Conservation (phyloP, 2,888 invertebrate genomes). For the Zaprionus lineosus region DNA sequence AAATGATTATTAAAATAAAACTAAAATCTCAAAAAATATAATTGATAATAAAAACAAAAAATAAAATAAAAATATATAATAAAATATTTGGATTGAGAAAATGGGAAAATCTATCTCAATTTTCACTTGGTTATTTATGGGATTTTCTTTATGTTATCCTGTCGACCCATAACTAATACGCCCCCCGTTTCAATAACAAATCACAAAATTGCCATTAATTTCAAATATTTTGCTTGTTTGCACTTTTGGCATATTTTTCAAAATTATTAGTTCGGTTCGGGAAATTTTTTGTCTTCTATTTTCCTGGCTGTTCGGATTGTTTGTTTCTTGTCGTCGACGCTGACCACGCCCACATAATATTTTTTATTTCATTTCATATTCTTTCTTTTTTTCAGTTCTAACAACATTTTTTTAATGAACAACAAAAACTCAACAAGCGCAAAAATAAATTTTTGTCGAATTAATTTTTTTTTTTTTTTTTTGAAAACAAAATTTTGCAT, state of each 20-base stretch:
- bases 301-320: slow-evolving; percentile 54
- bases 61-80: no score
- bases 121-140: no score
- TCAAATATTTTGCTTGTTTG: slow-evolving; percentile 68
- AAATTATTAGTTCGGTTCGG: slow-evolving; percentile 23
- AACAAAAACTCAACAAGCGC: neutral
- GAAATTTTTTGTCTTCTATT: slow-evolving; percentile 7
- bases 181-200: slow-evolving; percentile 14
- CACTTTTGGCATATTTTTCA: slow-evolving; percentile 63
- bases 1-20: no score
- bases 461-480: slow-evolving; percentile 35
- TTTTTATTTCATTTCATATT: slow-evolving; percentile 18
- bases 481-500: slow-evolving; percentile 36
- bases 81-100: no score
- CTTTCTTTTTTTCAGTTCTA: slow-evolving; percentile 18
- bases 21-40: no score
- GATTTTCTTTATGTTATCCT: no score
- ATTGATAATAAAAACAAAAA: no score
- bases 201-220: slow-evolving; percentile 62
- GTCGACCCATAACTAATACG: slow-evolving; percentile 12
- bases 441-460: slow-evolving; percentile 36
- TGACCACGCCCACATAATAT: slow-evolving; percentile 57
- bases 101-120: no score
- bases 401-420: slow-evolving; percentile 22
- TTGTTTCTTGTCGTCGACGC: slow-evolving; percentile 54